Evolutionary conservation across 2,888 invertebrate species (phyloP).

Genomic region (Ischnus inquisitorius): DNA sequence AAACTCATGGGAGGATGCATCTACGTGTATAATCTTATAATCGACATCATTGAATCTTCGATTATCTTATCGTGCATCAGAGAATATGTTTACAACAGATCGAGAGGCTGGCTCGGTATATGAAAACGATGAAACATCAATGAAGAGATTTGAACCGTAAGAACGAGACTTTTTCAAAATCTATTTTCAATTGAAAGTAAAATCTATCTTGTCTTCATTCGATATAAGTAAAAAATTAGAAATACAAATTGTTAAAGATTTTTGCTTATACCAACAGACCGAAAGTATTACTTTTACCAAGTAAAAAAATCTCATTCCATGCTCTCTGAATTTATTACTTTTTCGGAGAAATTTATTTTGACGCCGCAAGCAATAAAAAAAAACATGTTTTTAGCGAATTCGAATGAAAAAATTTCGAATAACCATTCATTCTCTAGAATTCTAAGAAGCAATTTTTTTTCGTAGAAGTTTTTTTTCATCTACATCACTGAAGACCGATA

Average conservation of each 20-base stretch:
- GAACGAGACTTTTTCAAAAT: not conserved
- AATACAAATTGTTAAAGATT: too few relatives aligned
- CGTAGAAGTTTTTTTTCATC: not conserved
- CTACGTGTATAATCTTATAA: slow-evolving; percentile 59
- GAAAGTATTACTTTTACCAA: too few relatives aligned
- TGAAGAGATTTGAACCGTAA: not conserved
- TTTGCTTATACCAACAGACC: too few relatives aligned
- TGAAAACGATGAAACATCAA: not conserved
- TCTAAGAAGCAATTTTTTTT: not conserved
- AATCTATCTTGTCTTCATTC: too few relatives aligned
- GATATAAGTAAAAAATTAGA: too few relatives aligned
- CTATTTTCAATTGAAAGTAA: not conserved
- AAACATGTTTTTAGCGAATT: too few relatives aligned
- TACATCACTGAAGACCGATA: not conserved
- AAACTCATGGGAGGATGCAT: slow-evolving; percentile 66
- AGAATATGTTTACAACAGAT: slow-evolving; percentile 70
- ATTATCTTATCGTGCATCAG: slow-evolving; percentile 70
- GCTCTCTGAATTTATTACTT: too few relatives aligned
- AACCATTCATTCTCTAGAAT: not conserved
- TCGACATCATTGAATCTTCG: slow-evolving; percentile 69
- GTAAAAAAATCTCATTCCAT: too few relatives aligned
- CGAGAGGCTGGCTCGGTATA: slow-evolving; percentile 71
- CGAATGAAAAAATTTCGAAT: too few relatives aligned
- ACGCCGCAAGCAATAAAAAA: too few relatives aligned
- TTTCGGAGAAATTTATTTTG: too few relatives aligned